A percentile compares a stretch with the other conserved stretches of the same genome.
Evolutionary conservation across 2,113 vertebrate genomes (phyloP).

Genomic region (Sceloporus undulatus): DNA sequence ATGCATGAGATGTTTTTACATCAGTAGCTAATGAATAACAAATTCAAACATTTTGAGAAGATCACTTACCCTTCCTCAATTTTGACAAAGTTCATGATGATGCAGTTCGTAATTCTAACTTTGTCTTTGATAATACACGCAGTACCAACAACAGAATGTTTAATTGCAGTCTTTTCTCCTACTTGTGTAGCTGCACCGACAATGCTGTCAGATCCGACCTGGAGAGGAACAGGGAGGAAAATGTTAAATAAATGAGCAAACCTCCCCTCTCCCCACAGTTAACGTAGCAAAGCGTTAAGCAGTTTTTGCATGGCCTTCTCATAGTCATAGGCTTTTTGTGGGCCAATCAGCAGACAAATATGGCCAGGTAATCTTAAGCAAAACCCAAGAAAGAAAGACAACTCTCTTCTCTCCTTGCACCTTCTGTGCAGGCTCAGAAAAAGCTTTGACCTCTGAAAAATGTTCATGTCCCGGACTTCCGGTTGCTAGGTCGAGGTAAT

Average conservation of each 20-base stretch:
- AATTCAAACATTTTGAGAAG: constrained; percentile 16
- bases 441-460: not conserved
- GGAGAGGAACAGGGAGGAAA: constrained; percentile 46
- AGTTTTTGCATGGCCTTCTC: not conserved
- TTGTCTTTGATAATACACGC: constrained; percentile 88
- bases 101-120: constrained; percentile 93
- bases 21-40: constrained; percentile 31
- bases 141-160: constrained; percentile 89
- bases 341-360: not conserved
- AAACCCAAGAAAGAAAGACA: not conserved
- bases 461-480: not conserved
- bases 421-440: not conserved
- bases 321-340: not conserved
- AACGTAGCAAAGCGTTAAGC: constrained; percentile 31
- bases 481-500: too few relatives aligned
- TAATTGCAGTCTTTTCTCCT: constrained; percentile 93
- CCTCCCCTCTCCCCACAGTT: not conserved
- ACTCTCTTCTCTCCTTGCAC: too few relatives aligned
- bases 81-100: constrained; percentile 96
- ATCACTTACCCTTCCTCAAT: constrained; percentile 96
- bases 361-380: not conserved
- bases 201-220: constrained; percentile 95
- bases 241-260: too few relatives aligned
- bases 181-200: constrained; percentile 89
- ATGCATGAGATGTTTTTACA: constrained; percentile 7